phyloP scores from a whole-genome alignment of 2,888 invertebrate species.

The Cryptus viduatorius region DNA sequence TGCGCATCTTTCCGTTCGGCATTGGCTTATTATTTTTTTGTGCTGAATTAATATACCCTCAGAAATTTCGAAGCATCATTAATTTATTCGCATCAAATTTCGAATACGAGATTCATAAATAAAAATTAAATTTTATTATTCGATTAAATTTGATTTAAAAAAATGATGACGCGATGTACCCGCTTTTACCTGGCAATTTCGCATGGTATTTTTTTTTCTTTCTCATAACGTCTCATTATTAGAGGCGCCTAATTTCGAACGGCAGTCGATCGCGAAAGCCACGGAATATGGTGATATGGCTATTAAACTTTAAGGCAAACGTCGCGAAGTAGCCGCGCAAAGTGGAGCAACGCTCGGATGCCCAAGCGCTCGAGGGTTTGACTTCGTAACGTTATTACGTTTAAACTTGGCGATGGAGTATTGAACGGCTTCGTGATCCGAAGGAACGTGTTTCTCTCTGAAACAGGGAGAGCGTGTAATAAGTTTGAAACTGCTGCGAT shows the following conservation, averaged over 20 bases:
- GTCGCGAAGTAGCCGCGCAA: conserved; percentile 34
- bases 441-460: conserved; percentile 55
- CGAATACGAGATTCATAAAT: too few species aligned
- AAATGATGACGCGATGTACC: too few species aligned
- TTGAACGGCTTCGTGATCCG: conserved; percentile 44
- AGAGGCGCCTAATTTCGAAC: conserved; percentile 7
- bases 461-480: conserved; percentile 48
- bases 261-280: conserved; percentile 51
- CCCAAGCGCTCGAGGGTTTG: conserved; percentile 57
- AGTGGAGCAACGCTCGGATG: conserved; percentile 41
- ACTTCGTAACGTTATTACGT: conserved; percentile 64
- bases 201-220: too few species aligned
- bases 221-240: not conserved
- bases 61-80: too few species aligned
- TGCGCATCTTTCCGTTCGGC: not conserved
- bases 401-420: conserved; percentile 59
- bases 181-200: too few species aligned
- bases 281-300: conserved; percentile 38
- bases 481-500: conserved; percentile 53
- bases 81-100: too few species aligned
- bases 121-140: too few species aligned
- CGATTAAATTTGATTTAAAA: too few species aligned
- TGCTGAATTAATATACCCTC: not conserved
- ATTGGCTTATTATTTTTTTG: conserved; percentile 1
- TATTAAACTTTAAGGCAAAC: conserved; percentile 56